phyloP scores from a whole-genome alignment of 1,140 invertebrate species.

The Dolichoris vasculosae region DNA sequence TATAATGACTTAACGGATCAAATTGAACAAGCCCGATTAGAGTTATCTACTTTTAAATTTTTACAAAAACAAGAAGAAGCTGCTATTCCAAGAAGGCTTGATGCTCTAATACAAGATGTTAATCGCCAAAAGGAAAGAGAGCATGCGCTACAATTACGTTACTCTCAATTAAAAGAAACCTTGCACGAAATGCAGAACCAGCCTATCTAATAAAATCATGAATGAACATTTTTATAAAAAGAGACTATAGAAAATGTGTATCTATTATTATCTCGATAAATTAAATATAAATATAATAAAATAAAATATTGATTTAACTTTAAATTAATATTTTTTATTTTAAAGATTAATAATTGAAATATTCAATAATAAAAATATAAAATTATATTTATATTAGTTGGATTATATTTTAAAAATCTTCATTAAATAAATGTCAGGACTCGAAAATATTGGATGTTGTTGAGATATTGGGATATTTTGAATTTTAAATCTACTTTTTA shows the following conservation, averaged over 20 bases:
- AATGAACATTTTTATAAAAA: conserved; percentile 21
- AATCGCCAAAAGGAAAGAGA: conserved; percentile 93
- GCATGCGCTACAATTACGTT: conserved; percentile 88
- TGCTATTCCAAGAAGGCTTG: conserved; percentile 92
- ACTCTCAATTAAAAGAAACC: conserved; percentile 80
- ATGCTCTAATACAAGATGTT: conserved; percentile 93
- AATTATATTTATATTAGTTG: background rate
- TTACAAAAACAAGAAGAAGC: conserved; percentile 91
- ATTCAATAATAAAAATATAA: conserved; percentile 21
- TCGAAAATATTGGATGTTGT: conserved; percentile 76
- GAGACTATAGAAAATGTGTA: conserved; percentile 13
- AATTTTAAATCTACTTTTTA: conserved; percentile 73
- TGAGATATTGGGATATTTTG: conserved; percentile 73
- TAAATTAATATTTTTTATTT: conserved; percentile 4
- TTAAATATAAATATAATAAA: conserved; percentile 29
- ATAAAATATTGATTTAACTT: conserved; percentile 27
- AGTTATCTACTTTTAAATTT: conserved; percentile 94
- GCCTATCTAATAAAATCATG: background rate
- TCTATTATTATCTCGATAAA: background rate
- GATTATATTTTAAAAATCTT: conserved; percentile 60
- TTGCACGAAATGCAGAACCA: conserved; percentile 69
- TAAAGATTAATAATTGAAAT: background rate
- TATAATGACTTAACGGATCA: conserved; percentile 91
- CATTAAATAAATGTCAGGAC: conserved; percentile 76
- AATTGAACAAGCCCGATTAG: conserved; percentile 90